phyloP scores from a whole-genome alignment of 2,888 invertebrate genomes.

The Horisme vitalbata region DNA sequence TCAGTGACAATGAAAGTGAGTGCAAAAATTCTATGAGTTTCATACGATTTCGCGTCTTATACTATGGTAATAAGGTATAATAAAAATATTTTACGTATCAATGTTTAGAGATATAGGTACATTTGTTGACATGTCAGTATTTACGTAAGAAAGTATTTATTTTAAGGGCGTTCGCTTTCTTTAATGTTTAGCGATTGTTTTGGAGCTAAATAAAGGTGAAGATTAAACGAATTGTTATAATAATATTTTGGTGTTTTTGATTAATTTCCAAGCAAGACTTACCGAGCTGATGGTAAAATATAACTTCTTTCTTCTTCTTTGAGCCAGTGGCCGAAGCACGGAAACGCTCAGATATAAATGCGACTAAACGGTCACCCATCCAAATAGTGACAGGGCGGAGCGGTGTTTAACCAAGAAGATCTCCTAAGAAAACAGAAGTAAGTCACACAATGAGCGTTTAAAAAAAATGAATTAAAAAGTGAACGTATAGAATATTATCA shows the following conservation, averaged over 20 bases:
- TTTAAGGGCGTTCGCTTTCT: constrained; percentile 58
- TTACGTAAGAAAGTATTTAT: constrained; percentile 70
- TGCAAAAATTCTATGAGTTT: background rate
- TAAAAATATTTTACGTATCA: background rate
- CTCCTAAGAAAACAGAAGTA: too few species aligned
- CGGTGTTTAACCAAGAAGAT: too few species aligned
- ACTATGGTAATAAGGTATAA: background rate
- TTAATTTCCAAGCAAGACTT: background rate
- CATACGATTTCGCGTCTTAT: background rate
- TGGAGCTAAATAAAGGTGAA: constrained; percentile 16
- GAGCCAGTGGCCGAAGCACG: too few species aligned
- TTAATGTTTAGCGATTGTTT: constrained; percentile 37
- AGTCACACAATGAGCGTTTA: too few species aligned
- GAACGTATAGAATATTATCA: too few species aligned
- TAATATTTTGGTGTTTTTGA: constrained; percentile 7
- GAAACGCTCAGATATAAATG: too few species aligned
- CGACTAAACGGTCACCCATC: too few species aligned
- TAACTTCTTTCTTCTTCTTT: background rate
- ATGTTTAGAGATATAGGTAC: constrained; percentile 28
- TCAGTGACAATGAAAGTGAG: background rate
- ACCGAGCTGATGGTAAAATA: background rate
- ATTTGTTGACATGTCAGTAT: constrained; percentile 64
- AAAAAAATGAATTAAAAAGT: too few species aligned
- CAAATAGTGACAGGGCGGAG: too few species aligned
- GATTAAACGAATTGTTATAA: constrained; percentile 21